Evolutionary conservation across 2,888 invertebrate genomes (phyloP).

Genomic region (Stenichneumon culpator): DNA sequence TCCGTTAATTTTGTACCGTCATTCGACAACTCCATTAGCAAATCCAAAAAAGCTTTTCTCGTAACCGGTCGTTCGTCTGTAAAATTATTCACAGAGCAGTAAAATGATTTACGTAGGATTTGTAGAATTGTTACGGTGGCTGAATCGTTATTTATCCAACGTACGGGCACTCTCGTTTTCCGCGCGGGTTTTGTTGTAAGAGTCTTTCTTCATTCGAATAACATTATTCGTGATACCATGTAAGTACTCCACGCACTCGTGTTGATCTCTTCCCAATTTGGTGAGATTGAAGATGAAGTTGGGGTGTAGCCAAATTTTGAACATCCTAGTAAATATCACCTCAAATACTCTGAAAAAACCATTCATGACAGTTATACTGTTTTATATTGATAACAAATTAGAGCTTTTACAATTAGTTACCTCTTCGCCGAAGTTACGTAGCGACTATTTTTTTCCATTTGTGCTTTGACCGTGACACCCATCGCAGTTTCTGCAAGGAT

Average conservation of each 20-base stretch:
- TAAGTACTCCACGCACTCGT: constrained; percentile 87
- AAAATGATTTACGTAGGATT: not conserved
- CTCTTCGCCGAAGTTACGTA: constrained; percentile 59
- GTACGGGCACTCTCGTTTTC: constrained; percentile 48
- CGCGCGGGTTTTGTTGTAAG: constrained; percentile 79
- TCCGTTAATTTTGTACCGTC: constrained; percentile 86
- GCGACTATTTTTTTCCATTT: constrained; percentile 45
- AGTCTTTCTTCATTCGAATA: constrained; percentile 78
- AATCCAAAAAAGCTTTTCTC: too few species aligned
- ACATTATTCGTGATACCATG: constrained; percentile 88
- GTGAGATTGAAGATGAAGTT: constrained; percentile 87
- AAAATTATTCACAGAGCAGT: not conserved
- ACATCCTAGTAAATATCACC: constrained; percentile 79
- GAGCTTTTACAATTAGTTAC: constrained; percentile 19
- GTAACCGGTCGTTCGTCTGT: constrained; percentile 45
- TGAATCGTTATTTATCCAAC: not conserved
- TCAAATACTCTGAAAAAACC: not conserved
- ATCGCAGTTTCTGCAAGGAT: constrained; percentile 65
- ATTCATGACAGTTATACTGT: not conserved
- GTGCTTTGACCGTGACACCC: constrained; percentile 60
- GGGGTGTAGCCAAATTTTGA: constrained; percentile 88
- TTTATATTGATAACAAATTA: not conserved
- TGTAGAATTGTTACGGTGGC: not conserved
- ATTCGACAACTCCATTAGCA: constrained; percentile 83
- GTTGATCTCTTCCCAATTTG: constrained; percentile 86